Evolutionary conservation across 2,113 vertebrate species (phyloP).

Genomic region (Collichthys lucidus): DNA sequence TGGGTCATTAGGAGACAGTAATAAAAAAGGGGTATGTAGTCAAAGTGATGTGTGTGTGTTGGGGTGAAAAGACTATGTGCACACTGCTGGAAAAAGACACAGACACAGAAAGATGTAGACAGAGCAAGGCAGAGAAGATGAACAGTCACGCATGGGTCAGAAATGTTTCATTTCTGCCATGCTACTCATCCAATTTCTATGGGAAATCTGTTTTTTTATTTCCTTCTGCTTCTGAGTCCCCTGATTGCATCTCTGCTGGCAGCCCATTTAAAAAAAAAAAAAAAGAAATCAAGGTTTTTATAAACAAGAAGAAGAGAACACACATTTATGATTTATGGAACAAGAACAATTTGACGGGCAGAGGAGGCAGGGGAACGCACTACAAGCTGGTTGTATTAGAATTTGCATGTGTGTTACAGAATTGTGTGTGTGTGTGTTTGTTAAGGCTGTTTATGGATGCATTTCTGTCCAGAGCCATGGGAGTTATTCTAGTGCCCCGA

Average conservation of each 20-base stretch:
- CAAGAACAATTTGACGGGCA: constrained; percentile 15
- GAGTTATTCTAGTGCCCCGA: constrained; percentile 48
- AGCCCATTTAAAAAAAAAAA: neutral
- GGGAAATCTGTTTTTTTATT: neutral
- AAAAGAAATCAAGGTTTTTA: neutral
- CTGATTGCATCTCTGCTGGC: neutral
- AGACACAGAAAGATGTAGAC: neutral
- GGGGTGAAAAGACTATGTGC: constrained; percentile 1
- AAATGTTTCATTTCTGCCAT: neutral
- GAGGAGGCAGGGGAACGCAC: constrained; percentile 8
- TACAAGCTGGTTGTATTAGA: constrained; percentile 31
- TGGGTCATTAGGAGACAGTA: neutral
- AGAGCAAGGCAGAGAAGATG: neutral
- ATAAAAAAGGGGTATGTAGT: neutral
- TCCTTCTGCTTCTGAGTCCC: neutral
- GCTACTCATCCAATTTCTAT: neutral
- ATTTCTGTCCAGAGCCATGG: constrained; percentile 55
- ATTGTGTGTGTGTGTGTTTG: neutral
- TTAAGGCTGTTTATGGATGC: constrained; percentile 48
- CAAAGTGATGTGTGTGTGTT: neutral
- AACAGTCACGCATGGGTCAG: neutral
- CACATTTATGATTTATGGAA: constrained; percentile 35
- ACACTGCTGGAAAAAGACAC: neutral
- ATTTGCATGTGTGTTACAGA: constrained; percentile 12
- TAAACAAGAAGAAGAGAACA: neutral